Conservation (phyloP, 2,797 vertebrate genomes). For the Enteromius fasciolatus region DNA sequence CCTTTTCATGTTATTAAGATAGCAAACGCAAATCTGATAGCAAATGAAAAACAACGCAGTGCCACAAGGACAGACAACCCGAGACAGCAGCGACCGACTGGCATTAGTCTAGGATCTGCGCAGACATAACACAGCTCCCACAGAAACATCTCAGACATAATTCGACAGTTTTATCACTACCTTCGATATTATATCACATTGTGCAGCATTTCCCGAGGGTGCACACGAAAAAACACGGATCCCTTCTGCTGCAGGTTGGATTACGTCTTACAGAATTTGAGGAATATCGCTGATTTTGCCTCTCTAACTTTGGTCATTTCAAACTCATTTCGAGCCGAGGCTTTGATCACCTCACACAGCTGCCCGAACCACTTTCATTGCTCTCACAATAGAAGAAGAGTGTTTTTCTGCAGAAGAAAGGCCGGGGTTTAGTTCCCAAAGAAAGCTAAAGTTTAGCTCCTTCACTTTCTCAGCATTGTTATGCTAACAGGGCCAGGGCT, state of each 20-base stretch:
- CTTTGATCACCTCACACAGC: conserved; percentile 81
- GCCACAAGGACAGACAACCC: conserved; percentile 43
- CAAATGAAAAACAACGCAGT: conserved; percentile 41
- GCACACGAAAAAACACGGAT: neutral
- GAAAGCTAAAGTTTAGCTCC: conserved; percentile 86
- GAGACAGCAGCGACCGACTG: neutral
- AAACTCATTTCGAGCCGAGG: conserved; percentile 78
- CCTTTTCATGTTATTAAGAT: conserved; percentile 33
- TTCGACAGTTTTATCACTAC: conserved; percentile 24
- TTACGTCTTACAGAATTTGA: conserved; percentile 54
- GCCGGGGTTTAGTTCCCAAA: conserved; percentile 80
- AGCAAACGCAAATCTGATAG: conserved; percentile 30
- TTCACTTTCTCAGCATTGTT: conserved; percentile 83
- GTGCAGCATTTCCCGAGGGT: conserved; percentile 3
- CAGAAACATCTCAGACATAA: conserved; percentile 27
- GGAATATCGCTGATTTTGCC: conserved; percentile 42
- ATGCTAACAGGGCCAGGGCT: conserved; percentile 81
- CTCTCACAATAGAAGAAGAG: conserved; percentile 77
- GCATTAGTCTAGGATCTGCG: conserved; percentile 17
- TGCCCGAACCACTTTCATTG: conserved; percentile 77
- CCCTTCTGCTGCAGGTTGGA: conserved; percentile 25
- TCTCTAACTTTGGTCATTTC: conserved; percentile 71
- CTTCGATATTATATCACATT: conserved; percentile 33
- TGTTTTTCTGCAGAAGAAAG: conserved; percentile 82
- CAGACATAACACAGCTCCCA: conserved; percentile 50